A percentile compares a stretch with the other conserved stretches of the same genome.
Conservation (phyloP, 2,888 invertebrate species). For the Pyrrhia umbra region DNA sequence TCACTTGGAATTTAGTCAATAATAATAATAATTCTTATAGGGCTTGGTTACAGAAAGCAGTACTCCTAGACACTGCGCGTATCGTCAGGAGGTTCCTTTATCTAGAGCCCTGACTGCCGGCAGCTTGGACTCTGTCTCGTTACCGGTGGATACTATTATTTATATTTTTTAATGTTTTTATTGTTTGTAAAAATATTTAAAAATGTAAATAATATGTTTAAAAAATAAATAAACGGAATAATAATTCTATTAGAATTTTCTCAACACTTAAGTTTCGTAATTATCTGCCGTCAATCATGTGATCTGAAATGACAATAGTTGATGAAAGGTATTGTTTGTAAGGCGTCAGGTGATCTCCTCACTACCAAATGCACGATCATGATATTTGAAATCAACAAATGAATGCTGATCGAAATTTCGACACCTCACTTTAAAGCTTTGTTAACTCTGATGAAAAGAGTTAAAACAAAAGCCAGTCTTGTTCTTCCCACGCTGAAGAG, state of each 20-base stretch:
- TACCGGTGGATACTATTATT: too few species aligned
- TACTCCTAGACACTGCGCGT: too few species aligned
- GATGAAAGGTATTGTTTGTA: slow-evolving; percentile 28
- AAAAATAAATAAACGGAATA: too few species aligned
- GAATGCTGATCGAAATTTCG: slow-evolving; percentile 21
- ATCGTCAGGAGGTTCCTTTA: too few species aligned
- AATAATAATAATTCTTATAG: too few species aligned
- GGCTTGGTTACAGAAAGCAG: too few species aligned
- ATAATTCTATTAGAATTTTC: background rate
- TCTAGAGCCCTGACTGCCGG: too few species aligned
- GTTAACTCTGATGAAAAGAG: slow-evolving; percentile 32
- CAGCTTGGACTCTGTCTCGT: too few species aligned
- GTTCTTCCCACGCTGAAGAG: slow-evolving; percentile 31
- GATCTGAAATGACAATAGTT: slow-evolving; percentile 16
- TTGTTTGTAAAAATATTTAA: too few species aligned
- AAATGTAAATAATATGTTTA: too few species aligned
- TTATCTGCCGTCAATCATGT: slow-evolving; percentile 6
- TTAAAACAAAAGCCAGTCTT: slow-evolving; percentile 33
- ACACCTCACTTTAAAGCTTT: slow-evolving; percentile 20
- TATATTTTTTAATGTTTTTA: too few species aligned
- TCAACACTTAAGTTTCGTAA: background rate
- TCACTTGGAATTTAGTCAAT: too few species aligned
- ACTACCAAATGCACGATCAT: slow-evolving; percentile 27
- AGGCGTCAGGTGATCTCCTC: slow-evolving; percentile 26
- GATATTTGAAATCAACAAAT: slow-evolving; percentile 41